Evolutionary conservation across 2,888 invertebrate genomes (phyloP), one percentile per base, ranked within the genome.

Genomic region (Epinotia brunnichana): DNA sequence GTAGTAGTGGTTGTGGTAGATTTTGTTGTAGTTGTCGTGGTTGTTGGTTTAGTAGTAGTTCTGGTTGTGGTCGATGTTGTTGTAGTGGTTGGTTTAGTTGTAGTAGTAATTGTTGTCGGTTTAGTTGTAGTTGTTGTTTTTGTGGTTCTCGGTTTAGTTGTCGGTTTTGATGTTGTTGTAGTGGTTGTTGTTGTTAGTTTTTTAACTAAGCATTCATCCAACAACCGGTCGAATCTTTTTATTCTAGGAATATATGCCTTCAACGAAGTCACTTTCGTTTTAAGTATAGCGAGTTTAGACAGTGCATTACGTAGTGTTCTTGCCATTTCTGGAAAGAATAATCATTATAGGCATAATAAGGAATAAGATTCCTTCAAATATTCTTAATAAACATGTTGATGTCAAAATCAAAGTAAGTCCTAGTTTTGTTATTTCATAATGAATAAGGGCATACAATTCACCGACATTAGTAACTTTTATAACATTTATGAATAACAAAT

Each of bases 271-370:
- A 63, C 11, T 10, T 63, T 21, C n/a, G 3, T 15, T 44, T 62
- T 62, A 0, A 62, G 21, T 62, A 3, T 44, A 4, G 19, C 11
- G 13, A 60, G 19, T 19, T n/a, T 60, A 44, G n/a, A 9, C 41
- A 21, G 2, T n/a, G 61, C 44, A 0, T 3, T 2, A 9, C 24
- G 44, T 21, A 62, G 9, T 24, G 21, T n/a, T 24, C 5, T 2
- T 44, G 3, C 10, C 24, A 62, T 62, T n/a, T 21, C 61, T 62
- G 44, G 7, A 62, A 62, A 57, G n/a, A 57, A 35, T 19, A 54
- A 44, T 7, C 0, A 15, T 29, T 29, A 0, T 29, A 29, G 5
- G 29, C 5, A 29, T 29, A 29, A 29, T 5, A 29, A 29, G 29
- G 29, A 29, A 29, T 29, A 29, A 29, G 29, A 29, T 29, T 29